phyloP scores from a whole-genome alignment of 2,888 invertebrate genomes.

The Dryomyza anilis region DNA sequence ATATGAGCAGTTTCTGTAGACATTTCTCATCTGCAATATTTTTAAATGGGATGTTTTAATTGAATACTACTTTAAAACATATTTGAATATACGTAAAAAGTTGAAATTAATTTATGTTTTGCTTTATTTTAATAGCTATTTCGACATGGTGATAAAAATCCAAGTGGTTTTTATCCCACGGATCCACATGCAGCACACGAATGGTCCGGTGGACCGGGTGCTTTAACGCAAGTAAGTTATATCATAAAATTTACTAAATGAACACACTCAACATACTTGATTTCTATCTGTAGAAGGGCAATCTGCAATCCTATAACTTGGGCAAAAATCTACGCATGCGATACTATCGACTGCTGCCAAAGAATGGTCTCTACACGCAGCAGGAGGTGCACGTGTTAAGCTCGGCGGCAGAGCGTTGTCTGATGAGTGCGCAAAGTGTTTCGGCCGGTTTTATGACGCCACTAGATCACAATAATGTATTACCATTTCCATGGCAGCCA shows the following conservation, averaged over 20 bases:
- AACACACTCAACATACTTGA: neutral
- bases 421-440: slow-evolving; percentile 78
- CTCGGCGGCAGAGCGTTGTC: slow-evolving; percentile 81
- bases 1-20: too few species aligned
- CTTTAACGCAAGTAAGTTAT: slow-evolving; percentile 68
- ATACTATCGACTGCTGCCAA: slow-evolving; percentile 71
- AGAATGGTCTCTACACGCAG: slow-evolving; percentile 66
- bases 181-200: slow-evolving; percentile 77
- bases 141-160: slow-evolving; percentile 64
- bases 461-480: slow-evolving; percentile 53
- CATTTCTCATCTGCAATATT: too few species aligned
- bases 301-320: slow-evolving; percentile 74
- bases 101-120: too few species aligned
- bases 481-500: slow-evolving; percentile 79
- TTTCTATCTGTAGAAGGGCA: slow-evolving; percentile 69
- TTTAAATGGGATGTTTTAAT: too few species aligned
- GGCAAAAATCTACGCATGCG: slow-evolving; percentile 74
- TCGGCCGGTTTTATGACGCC: slow-evolving; percentile 72
- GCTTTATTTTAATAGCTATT: too few species aligned
- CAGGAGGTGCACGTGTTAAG: slow-evolving; percentile 70
- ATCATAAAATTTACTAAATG: neutral
- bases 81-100: too few species aligned
- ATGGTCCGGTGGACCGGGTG: slow-evolving; percentile 84
- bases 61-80: too few species aligned
- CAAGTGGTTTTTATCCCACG: slow-evolving; percentile 75